Base-by-base conservation (phyloP, 2,797 vertebrate species). In the Tokudaia muenninki region DNA sequence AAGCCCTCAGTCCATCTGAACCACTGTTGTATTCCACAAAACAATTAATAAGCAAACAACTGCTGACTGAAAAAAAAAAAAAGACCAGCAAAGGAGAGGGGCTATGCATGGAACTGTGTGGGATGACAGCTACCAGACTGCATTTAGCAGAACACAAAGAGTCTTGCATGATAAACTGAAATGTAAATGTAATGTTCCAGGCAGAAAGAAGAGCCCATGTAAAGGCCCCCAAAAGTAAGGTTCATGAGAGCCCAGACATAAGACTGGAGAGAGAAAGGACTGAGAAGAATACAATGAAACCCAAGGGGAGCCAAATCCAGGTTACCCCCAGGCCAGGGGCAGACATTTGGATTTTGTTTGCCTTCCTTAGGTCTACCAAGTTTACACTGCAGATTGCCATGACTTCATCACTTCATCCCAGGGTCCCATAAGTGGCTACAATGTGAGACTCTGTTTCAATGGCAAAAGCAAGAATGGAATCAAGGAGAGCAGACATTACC, bases 221-320 rank as follows among this genome's bases (percentile, higher is more conserved):
- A 67, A 37, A 17, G 52, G 14, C 6, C 47, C 52, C 21, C 0
- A 0, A 6, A 9, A 34, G 3, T 50, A 34, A 34, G 52, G 14
- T 47, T 17, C 5, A 0, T 3, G 14, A 47, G n/a, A 13, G 37
- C 34, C 19, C 37, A 14, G 52, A 17, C 80, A 37, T 47, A 37
- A 59, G 4, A 21, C 2, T 0, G 5, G 3, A 26, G 31, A 1
- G 2, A 34, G 34, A 63, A 16, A 0, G 0, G 19, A 5, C 67
- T 4, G 2, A 9, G 11, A 37, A 29, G 16, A 47, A 13, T 0
- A 11, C 3, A 55, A 59, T 13, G 34, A 47, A 74, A 77, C 29
- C 61, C 29, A 8, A 21, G 13, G 21, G 5, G 21, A 2, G 4
- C 13, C 10, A 14, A 21, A 29, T 3, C 21, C 47, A 19, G 65